phyloP scores from a whole-genome alignment of 2,888 invertebrate species.

The Cylindroiulus punctatus region DNA sequence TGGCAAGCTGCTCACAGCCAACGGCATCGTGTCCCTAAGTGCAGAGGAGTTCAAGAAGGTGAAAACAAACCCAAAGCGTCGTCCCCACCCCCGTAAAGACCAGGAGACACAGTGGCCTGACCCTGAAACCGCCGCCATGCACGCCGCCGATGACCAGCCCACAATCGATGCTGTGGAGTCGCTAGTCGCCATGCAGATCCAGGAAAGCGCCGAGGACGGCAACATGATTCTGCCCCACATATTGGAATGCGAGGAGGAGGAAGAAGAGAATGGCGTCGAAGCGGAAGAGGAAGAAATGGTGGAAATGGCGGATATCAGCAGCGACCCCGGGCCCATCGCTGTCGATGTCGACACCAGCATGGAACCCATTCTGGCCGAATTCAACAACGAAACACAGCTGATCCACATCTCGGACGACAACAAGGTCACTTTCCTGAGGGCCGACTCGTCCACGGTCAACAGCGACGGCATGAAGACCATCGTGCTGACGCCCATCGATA shows the following conservation, averaged over 20 bases:
- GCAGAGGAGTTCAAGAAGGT: conserved; percentile 68
- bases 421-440: conserved; percentile 25
- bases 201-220: background rate
- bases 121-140: background rate
- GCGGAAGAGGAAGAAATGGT: background rate
- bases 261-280: background rate
- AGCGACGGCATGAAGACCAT: background rate
- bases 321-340: background rate
- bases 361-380: conserved; percentile 6
- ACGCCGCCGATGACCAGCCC: background rate
- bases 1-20: conserved; percentile 70
- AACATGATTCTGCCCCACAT: background rate
- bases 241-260: background rate
- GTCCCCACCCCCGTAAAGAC: conserved; percentile 47
- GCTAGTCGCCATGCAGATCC: background rate
- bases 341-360: conserved; percentile 6
- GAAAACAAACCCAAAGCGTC: conserved; percentile 62
- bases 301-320: too few relatives aligned
- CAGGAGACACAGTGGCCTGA: conserved; percentile 58
- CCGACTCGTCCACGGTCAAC: background rate
- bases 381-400: conserved; percentile 20
- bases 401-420: conserved; percentile 32
- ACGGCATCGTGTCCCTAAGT: conserved; percentile 68
- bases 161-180: background rate
- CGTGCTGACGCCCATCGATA: conserved; percentile 6